These are phyloP conservation scores for Phaonia tiefii DNA, from an alignment of 2,888 invertebrate species.

Conservation along the genomic window DNA sequence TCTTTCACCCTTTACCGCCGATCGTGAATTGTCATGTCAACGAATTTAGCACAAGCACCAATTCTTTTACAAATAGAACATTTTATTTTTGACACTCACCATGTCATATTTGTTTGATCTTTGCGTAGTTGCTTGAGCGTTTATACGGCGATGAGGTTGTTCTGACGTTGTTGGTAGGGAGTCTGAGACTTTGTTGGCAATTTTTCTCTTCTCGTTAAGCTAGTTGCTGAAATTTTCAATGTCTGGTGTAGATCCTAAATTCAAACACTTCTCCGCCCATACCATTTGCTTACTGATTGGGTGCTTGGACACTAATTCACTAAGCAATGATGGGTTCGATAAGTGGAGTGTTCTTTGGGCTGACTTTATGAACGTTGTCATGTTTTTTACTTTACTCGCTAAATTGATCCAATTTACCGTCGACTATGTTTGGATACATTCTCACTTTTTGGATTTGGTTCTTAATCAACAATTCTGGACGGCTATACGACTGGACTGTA, in stretches of 20 bases:
- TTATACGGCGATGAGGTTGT: background rate
- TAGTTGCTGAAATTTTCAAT: constrained; percentile 29
- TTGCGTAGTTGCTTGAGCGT: background rate
- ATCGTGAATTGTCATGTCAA: constrained; percentile 20
- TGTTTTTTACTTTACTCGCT: no score
- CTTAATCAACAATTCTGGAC: constrained; percentile 10
- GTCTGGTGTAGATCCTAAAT: background rate
- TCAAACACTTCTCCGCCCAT: constrained; percentile 23
- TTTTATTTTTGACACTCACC: constrained; percentile 11
- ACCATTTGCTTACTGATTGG: background rate
- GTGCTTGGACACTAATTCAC: background rate
- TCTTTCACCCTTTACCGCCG: constrained; percentile 36
- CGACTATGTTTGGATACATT: background rate
- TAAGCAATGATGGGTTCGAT: no score
- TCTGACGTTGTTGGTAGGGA: background rate
- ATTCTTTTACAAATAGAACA: no score
- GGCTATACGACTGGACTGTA: constrained; percentile 10
- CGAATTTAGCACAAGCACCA: no score
- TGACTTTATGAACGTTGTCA: no score
- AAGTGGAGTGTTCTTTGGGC: no score
- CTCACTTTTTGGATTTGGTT: constrained; percentile 23
- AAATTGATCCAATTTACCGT: constrained; percentile 18
- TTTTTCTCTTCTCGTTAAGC: background rate
- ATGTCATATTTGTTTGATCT: no score
- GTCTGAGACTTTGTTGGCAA: constrained; percentile 24